Evolutionary conservation across 2,888 invertebrate genomes (phyloP).

Genomic region (Tethea ocularis): DNA sequence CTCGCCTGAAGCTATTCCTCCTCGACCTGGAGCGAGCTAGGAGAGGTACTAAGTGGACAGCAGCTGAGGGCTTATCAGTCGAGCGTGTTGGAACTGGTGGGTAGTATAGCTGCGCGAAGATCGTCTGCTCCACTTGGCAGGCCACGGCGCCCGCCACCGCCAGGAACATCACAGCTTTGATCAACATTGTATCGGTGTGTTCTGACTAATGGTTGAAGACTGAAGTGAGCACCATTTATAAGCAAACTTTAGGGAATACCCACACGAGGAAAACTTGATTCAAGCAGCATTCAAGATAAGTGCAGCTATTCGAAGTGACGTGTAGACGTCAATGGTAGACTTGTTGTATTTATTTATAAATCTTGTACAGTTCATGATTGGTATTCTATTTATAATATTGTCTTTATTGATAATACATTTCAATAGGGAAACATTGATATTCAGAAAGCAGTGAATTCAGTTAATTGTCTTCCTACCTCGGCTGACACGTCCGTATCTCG

Average conservation of each 20-base stretch:
- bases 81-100: conserved; percentile 16
- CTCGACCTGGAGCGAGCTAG: conserved; percentile 15
- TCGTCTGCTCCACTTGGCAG: conserved; percentile 31
- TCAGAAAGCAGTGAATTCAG: background rate
- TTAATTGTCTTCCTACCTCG: background rate
- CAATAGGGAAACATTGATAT: background rate
- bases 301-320: background rate
- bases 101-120: conserved; percentile 30
- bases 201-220: background rate
- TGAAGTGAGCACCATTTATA: background rate
- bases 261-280: background rate
- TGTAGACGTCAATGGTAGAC: background rate
- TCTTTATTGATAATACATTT: background rate
- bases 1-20: conserved; percentile 34
- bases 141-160: conserved; percentile 12
- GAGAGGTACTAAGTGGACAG: background rate
- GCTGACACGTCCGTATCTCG: background rate
- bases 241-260: background rate
- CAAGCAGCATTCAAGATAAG: background rate
- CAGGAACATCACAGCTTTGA: conserved; percentile 2
- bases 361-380: background rate
- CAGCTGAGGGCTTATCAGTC: background rate
- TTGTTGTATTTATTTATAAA: background rate
- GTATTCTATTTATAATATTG: background rate
- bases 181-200: conserved; percentile 9